Conservation (phyloP, 2,113 vertebrate species). For the Mus pahari region DNA sequence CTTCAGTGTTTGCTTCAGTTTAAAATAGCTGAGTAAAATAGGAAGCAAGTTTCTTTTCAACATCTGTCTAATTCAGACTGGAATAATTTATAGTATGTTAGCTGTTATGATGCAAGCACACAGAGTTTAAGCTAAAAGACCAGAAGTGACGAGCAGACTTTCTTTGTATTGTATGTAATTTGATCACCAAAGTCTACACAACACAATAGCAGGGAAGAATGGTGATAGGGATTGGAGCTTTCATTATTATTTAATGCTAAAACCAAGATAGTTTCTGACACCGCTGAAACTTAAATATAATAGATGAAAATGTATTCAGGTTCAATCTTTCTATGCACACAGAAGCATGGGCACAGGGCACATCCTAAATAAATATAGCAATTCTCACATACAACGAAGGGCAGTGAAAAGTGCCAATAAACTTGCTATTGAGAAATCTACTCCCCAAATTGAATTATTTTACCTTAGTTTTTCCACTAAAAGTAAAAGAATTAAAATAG, state of each 20-base stretch:
- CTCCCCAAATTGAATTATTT: slow-evolving; percentile 37
- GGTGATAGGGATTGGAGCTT: background rate
- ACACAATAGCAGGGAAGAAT: slow-evolving; percentile 26
- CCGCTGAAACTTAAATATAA: slow-evolving; percentile 4
- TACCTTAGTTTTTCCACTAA: background rate
- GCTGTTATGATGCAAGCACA: slow-evolving; percentile 16
- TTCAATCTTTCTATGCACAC: background rate
- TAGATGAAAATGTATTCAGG: slow-evolving; percentile 26
- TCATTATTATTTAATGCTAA: background rate
- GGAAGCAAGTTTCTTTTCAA: background rate
- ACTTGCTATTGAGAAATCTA: slow-evolving; percentile 15
- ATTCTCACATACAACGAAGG: background rate
- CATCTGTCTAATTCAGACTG: slow-evolving; percentile 1
- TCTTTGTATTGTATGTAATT: background rate
- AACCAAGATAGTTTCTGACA: slow-evolving; percentile 54
- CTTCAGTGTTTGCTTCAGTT: slow-evolving; percentile 13
- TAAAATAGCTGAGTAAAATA: slow-evolving; percentile 53
- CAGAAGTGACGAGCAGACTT: slow-evolving; percentile 11
- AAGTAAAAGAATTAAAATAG: slow-evolving; percentile 24
- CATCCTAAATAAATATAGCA: background rate
- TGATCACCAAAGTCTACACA: slow-evolving; percentile 11
- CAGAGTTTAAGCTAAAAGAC: background rate
- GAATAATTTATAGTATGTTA: slow-evolving; percentile 39
- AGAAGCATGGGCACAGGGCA: background rate
- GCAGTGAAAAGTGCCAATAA: background rate